These are phyloP conservation scores for Petrolisthes manimaculis DNA, from an alignment of 2,888 invertebrate genomes.

Conservation along the genomic window DNA sequence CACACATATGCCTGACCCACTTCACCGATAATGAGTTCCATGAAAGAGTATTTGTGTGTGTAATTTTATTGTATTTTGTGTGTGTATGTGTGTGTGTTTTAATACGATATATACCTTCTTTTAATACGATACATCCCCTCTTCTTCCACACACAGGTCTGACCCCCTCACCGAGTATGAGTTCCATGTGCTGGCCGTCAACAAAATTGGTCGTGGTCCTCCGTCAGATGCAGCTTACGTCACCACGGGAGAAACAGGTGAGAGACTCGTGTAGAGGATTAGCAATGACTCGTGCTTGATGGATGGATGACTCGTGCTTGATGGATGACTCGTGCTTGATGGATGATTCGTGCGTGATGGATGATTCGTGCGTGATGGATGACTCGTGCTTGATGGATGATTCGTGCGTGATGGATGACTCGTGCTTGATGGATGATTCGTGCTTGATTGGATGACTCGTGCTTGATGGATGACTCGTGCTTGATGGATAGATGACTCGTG, in stretches of 20 bases:
- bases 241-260: slow-evolving; percentile 97
- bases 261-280: slow-evolving; percentile 50
- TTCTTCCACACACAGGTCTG: not conserved
- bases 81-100: slow-evolving; percentile 1
- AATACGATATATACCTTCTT: not conserved
- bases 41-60: not conserved
- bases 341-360: too few species aligned
- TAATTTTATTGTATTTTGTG: not conserved
- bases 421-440: too few species aligned
- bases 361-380: too few species aligned
- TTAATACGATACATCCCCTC: not conserved
- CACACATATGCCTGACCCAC: slow-evolving; percentile 71
- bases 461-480: too few species aligned
- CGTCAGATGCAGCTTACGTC: slow-evolving; percentile 88
- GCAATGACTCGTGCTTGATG: too few species aligned
- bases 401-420: too few species aligned
- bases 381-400: too few species aligned
- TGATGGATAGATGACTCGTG: too few species aligned
- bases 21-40: too few species aligned
- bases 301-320: too few species aligned
- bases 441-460: too few species aligned
- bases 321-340: too few species aligned
- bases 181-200: slow-evolving; percentile 96
- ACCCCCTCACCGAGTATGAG: slow-evolving; percentile 97
- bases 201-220: slow-evolving; percentile 91